Evolutionary conservation across 2,888 invertebrate species (phyloP).

Genomic region (Morinoia aosen): DNA sequence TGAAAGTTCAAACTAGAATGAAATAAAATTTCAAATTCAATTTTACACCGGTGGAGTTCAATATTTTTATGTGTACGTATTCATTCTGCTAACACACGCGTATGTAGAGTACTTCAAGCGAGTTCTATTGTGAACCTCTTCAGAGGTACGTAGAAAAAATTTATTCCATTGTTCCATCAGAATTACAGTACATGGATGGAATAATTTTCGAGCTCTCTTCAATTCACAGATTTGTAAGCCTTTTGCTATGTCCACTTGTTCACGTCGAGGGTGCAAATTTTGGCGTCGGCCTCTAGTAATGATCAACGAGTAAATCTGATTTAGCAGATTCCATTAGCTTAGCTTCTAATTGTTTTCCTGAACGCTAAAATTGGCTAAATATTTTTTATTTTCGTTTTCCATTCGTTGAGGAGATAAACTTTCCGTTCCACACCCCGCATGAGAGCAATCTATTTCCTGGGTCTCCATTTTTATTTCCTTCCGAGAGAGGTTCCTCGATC

Average conservation of each 20-base stretch:
- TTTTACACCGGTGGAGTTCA: no score
- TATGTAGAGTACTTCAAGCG: neutral
- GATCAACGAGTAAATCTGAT: neutral
- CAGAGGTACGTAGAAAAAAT: neutral
- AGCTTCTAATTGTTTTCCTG: neutral
- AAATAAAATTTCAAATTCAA: no score
- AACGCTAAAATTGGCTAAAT: neutral
- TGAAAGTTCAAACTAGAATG: no score
- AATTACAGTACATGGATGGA: neutral
- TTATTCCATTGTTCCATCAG: neutral
- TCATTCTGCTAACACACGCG: no score
- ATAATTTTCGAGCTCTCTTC: neutral
- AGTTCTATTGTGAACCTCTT: neutral
- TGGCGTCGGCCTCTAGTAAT: neutral
- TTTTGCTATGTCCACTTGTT: neutral
- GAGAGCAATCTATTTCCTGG: neutral
- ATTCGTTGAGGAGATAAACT: neutral
- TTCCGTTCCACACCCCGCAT: neutral
- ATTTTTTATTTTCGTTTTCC: neutral
- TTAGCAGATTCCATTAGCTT: neutral
- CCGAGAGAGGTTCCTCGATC: neutral
- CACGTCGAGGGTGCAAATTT: neutral
- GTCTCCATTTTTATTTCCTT: neutral
- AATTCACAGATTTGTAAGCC: neutral
- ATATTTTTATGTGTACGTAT: no score